Conservation (phyloP, 2,113 vertebrate genomes). For the Chaetodon trifascialis region DNA sequence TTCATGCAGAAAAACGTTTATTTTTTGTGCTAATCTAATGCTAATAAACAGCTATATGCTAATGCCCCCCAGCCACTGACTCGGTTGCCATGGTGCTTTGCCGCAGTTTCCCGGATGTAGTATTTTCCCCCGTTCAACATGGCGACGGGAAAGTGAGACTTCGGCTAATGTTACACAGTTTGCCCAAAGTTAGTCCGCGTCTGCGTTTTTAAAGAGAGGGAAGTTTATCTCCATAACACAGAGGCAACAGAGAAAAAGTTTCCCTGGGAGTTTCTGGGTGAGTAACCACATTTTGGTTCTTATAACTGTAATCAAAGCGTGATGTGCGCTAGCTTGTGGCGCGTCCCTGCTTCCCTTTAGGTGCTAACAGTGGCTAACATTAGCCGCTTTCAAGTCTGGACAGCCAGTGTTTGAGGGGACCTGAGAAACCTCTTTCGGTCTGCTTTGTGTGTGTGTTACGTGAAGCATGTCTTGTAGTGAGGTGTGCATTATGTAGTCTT, state of each 20-base stretch:
- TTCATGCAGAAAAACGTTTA: background rate
- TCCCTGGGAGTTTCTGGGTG: constrained; percentile 41
- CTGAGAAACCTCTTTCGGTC: background rate
- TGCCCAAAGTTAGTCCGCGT: constrained; percentile 58
- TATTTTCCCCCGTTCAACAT: constrained; percentile 73
- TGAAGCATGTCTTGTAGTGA: background rate
- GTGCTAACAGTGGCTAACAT: constrained; percentile 71
- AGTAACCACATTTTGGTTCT: constrained; percentile 24
- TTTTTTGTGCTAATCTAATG: background rate
- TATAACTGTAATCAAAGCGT: background rate
- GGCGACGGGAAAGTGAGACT: constrained; percentile 83
- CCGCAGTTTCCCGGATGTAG: constrained; percentile 82
- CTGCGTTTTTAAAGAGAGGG: constrained; percentile 5
- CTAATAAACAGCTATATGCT: background rate
- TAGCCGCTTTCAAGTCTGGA: constrained; percentile 50
- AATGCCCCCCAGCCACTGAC: background rate
- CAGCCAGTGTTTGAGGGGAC: background rate
- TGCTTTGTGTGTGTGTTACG: background rate
- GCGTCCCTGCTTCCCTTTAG: constrained; percentile 42
- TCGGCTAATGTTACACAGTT: constrained; percentile 74
- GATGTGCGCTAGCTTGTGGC: constrained; percentile 54
- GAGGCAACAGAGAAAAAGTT: constrained; percentile 25
- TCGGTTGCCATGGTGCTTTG: constrained; percentile 75
- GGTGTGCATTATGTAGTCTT: background rate
- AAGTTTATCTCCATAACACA: background rate